Conservation (phyloP, 2,888 invertebrate genomes). For the Drosophila pseudotakahashii region DNA sequence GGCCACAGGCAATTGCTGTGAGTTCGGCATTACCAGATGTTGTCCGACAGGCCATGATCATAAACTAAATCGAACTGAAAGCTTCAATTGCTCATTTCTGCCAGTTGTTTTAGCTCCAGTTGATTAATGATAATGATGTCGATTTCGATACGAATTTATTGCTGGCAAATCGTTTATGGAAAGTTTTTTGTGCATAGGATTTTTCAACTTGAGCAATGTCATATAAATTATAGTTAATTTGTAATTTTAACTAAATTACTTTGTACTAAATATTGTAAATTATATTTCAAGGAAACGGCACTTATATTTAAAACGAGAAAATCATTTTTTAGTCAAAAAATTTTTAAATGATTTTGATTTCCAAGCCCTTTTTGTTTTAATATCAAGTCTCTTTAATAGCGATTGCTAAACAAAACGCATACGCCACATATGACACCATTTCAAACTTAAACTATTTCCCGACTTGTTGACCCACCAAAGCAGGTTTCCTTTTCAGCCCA, state of each 20-base stretch:
- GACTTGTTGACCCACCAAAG: conserved; percentile 8
- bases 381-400: not conserved
- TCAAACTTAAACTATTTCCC: conserved; percentile 5
- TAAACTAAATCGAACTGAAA: conserved; percentile 39
- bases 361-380: too few species aligned
- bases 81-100: conserved; percentile 34
- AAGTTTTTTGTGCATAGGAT: not conserved
- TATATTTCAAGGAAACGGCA: too few species aligned
- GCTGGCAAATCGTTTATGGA: conserved; percentile 9
- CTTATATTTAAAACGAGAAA: too few species aligned
- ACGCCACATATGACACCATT: conserved; percentile 12
- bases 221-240: not conserved
- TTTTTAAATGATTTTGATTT: too few species aligned
- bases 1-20: conserved; percentile 29
- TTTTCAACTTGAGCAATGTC: not conserved
- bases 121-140: conserved; percentile 39
- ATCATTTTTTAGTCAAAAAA: too few species aligned
- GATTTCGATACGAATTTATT: conserved; percentile 13
- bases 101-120: conserved; percentile 29
- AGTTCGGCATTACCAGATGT: conserved; percentile 22
- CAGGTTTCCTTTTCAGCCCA: conserved; percentile 20
- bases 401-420: not conserved
- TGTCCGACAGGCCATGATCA: conserved; percentile 21
- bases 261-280: too few species aligned
- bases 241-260: too few species aligned